A percentile compares a stretch with the other conserved stretches of the same genome.
Conservation (phyloP, 2,888 invertebrate genomes). For the Apomyelois bistriatella region DNA sequence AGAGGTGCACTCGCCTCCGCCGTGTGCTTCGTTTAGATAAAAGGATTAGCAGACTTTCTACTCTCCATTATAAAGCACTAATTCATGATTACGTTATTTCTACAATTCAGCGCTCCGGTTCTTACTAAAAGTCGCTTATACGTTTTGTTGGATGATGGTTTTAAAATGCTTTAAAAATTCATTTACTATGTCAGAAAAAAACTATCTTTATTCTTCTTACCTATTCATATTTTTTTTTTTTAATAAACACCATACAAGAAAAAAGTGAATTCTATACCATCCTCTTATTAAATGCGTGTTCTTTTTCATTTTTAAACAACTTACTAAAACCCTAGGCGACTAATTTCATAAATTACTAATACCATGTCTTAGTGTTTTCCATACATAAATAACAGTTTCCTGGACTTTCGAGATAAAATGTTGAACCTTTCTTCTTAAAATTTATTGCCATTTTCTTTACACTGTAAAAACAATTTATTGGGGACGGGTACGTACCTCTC, state of each 20-base stretch:
- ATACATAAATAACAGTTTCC: conserved; percentile 6
- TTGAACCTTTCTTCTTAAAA: conserved; percentile 14
- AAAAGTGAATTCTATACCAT: no score
- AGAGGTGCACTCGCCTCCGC: conserved; percentile 38
- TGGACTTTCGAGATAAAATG: conserved; percentile 9
- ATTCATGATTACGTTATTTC: conserved; percentile 26
- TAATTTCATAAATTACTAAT: not conserved
- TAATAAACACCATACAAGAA: no score
- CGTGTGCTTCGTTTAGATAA: conserved; percentile 66
- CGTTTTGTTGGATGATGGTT: not conserved
- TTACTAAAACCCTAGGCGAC: no score
- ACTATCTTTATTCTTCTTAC: no score
- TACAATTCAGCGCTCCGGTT: conserved; percentile 20
- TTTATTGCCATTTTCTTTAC: conserved; percentile 26
- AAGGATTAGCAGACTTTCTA: conserved; percentile 64
- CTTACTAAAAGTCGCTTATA: not conserved
- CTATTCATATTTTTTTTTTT: no score
- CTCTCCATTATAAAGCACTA: conserved; percentile 38
- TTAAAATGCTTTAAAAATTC: no score
- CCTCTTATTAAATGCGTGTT: no score
- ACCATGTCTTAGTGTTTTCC: conserved; percentile 5
- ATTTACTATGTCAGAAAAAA: not conserved
- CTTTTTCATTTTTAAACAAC: no score
- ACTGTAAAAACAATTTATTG: conserved; percentile 34
- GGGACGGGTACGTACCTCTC: conserved; percentile 27